Evolutionary conservation across 64 coral and sea anemone genomes (phyloP).

Genomic region (Stichodactyla mertensii): DNA sequence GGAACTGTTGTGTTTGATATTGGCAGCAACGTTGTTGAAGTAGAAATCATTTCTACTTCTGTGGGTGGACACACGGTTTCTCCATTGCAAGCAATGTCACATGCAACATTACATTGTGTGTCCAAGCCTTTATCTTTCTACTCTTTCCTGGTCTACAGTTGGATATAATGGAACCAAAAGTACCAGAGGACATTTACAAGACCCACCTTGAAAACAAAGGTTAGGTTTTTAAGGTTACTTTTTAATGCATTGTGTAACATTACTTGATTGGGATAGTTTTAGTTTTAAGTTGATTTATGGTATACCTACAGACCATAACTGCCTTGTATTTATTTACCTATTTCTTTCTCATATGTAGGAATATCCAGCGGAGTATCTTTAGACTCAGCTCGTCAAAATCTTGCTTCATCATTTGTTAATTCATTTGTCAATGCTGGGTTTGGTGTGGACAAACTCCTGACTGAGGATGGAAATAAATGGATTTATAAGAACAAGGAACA

Average conservation of each 20-base stretch:
- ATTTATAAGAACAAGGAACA: slow-evolving; percentile 99
- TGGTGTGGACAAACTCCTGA: slow-evolving; percentile 93
- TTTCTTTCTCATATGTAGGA: slow-evolving; percentile 5
- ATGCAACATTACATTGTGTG: too few species aligned
- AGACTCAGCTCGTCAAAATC: slow-evolving; percentile 91
- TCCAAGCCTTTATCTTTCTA: not conserved
- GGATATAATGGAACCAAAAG: slow-evolving; percentile 97
- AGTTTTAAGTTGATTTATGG: too few species aligned
- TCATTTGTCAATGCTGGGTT: slow-evolving; percentile 93
- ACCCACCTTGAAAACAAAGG: slow-evolving; percentile 95
- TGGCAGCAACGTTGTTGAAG: too few species aligned
- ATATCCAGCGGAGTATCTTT: slow-evolving; percentile 76
- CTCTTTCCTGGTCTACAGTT: slow-evolving; percentile 36
- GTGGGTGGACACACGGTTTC: too few species aligned
- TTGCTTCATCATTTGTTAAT: slow-evolving; percentile 95
- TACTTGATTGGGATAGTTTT: too few species aligned
- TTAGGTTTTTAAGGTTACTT: not conserved
- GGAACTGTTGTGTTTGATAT: too few species aligned
- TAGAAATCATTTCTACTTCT: too few species aligned
- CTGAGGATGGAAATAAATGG: slow-evolving; percentile 97
- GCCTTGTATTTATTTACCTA: too few species aligned
- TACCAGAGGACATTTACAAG: slow-evolving; percentile 98
- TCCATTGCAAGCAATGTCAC: too few species aligned
- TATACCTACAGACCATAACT: too few species aligned
- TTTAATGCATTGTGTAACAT: too few species aligned